Evolutionary conservation across 2,797 vertebrate species (phyloP), one percentile per base, ranked within the genome.

Genomic region (Sebastes matsubarae): DNA sequence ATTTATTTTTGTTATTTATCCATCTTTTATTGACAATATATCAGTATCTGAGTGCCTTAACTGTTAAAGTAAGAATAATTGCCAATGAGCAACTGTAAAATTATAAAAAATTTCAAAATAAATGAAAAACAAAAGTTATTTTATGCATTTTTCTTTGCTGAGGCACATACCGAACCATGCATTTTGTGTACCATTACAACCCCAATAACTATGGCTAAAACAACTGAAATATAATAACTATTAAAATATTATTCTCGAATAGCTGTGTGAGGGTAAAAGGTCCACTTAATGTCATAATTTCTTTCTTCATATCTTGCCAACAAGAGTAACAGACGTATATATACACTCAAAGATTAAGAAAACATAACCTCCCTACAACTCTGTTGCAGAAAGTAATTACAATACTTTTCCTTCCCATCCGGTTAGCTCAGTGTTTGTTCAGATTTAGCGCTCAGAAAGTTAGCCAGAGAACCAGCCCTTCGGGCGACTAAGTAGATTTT

Each of bases 401-500:
- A 72, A 16, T 36, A 60, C 13, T 32, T 71, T 71, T 20, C 16
- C 11, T 32, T 71, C 71, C 22, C 16, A 22, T 64, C 16, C 64
- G 36, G 52, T 50, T 64, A 63, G 22, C 34, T 63, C 12, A 42
- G n/a, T 13, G 22, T 42, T 25, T 13, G 22, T 55, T 69, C 12
- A 68, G 13, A 60, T 63, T 38, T 46, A 55, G 30, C 4, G 2
- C 67, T 72, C 57, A 64, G 18, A 66, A 24, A 58, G 55, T 32
- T 22, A 50, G n/a, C 18, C 22, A 32, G 12, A 72, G 55, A 57
- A 72, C 14, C 6, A 29, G 32, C 22, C 11, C 8, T 29, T 24
- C 8, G 14, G 38, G 76, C n/a, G 20, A 70, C 13, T 6, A 57
- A 30, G 42, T 32, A 29, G 20, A 42, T 80, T 89, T 90, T 84